Conservation (phyloP, 2,888 invertebrate species). For the Pyrochroa serraticornis region DNA sequence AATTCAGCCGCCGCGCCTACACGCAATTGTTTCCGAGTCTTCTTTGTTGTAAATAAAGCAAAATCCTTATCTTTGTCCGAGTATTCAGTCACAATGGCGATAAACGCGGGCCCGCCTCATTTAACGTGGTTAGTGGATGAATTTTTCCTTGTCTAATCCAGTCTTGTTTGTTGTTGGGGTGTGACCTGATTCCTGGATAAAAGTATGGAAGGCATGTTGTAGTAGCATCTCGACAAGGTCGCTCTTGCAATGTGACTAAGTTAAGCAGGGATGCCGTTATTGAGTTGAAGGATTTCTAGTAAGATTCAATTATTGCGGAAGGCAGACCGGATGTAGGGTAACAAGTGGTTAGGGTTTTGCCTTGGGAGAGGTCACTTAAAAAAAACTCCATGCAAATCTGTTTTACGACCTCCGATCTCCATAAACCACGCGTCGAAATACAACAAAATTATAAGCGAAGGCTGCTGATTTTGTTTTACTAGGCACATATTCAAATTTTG, state of each 20-base stretch:
- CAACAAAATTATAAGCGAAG: no score
- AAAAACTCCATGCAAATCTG: no score
- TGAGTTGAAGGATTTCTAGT: constrained; percentile 17
- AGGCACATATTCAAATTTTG: no score
- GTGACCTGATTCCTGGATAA: constrained; percentile 26
- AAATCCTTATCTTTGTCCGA: not conserved
- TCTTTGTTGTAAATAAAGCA: not conserved
- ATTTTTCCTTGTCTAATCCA: constrained; percentile 22
- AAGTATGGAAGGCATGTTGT: not conserved
- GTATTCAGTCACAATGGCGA: not conserved
- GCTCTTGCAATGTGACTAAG: constrained; percentile 3
- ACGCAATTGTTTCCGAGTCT: not conserved
- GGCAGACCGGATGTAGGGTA: not conserved
- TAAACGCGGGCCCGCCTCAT: constrained; percentile 10
- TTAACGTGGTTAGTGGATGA: constrained; percentile 16
- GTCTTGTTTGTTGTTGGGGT: constrained; percentile 11
- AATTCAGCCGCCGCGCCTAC: not conserved
- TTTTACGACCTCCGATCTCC: no score
- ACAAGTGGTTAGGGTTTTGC: not conserved
- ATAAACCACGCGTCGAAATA: no score
- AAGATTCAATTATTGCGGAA: constrained; percentile 15
- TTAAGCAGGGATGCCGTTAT: constrained; percentile 10
- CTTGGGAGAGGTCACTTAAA: no score
- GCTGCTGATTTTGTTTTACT: no score
- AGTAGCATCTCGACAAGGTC: constrained; percentile 5